Base-by-base conservation (phyloP, 1,140 invertebrate genomes). In the Bombus picipes region DNA sequence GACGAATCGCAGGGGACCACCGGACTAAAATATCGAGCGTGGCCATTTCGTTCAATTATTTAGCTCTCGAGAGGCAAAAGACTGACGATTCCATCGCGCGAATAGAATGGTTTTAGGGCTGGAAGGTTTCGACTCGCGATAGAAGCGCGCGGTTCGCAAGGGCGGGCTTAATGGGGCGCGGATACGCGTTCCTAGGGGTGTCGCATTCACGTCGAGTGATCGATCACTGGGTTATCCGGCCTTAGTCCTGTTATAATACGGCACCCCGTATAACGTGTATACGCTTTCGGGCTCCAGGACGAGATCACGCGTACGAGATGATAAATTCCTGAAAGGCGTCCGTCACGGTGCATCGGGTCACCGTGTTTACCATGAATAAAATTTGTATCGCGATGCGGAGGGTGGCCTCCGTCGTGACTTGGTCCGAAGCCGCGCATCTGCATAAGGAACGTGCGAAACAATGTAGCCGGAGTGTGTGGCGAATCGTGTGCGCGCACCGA, bases 141-240 rank as follows among this genome's bases (percentile, higher is more conserved):
- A 92, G 91, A 90, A 92, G 90, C 87, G 91, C 91, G 89, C 92
- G 90, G 88, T 59, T 82, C 78, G 92, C 81, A 92, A 93, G 92
- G 93, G 93, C 89, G 88, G 81, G 85, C 90, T 94, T 94, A 94
- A 94, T 94, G 94, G 93, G 93, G 94, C 93, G 93, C 93, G 93
- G 93, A 94, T 94, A 91, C 91, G 93, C 91, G 91, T 92, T 89
- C 90, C 91, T 93, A 91, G 93, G 93, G 93, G 92, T 94, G 94
- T 94, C 93, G 92, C 92, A 94, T 94, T 95, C 93, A 94, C 87
- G 89, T 43, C 88, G 84, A 90, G 93, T 95, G 94, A 95, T 95
- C 94, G 93, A 95, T 95, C 94, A 95, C 91, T 62, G 89, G 92
- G 89, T 92, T 93, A 94, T 94, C 93, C 92, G 32, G 93, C 92